Conservation (phyloP, 2,113 vertebrate species). For the Puffinus mauretanicus region DNA sequence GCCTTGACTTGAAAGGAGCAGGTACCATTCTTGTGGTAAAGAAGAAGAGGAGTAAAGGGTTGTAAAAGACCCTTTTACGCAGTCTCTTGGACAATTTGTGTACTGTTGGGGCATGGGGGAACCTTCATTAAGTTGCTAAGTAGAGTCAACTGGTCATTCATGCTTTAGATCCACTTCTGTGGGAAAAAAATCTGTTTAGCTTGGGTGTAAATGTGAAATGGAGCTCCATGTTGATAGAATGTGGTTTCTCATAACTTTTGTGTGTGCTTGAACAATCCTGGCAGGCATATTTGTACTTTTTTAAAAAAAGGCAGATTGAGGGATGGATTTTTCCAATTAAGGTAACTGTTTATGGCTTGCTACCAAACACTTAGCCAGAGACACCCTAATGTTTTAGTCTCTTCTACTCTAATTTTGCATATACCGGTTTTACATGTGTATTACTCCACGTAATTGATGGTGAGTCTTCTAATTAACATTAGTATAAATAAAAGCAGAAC, state of each 20-base stretch:
- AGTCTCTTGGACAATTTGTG: neutral
- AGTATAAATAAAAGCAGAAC: neutral
- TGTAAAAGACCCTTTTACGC: neutral
- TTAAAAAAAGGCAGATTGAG: slow-evolving; percentile 21
- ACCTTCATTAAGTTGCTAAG: neutral
- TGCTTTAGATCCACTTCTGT: neutral
- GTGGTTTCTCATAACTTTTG: neutral
- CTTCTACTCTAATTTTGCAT: neutral
- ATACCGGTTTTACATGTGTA: neutral
- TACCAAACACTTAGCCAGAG: neutral
- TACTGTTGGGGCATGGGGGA: neutral
- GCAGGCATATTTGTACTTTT: slow-evolving; percentile 5
- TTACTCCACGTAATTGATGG: neutral
- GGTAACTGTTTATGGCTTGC: neutral
- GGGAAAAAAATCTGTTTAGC: neutral
- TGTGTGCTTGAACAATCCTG: neutral
- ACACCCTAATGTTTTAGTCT: neutral
- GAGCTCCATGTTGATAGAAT: neutral
- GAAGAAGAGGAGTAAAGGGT: neutral
- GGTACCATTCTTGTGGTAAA: neutral
- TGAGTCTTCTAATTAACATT: neutral
- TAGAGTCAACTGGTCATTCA: neutral
- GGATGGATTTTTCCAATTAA: slow-evolving; percentile 48
- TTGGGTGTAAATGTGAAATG: neutral
- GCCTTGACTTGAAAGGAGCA: neutral